These are phyloP conservation scores for Papilio xuthus DNA, from an alignment of 1,140 invertebrate species.

Conservation along the genomic window DNA sequence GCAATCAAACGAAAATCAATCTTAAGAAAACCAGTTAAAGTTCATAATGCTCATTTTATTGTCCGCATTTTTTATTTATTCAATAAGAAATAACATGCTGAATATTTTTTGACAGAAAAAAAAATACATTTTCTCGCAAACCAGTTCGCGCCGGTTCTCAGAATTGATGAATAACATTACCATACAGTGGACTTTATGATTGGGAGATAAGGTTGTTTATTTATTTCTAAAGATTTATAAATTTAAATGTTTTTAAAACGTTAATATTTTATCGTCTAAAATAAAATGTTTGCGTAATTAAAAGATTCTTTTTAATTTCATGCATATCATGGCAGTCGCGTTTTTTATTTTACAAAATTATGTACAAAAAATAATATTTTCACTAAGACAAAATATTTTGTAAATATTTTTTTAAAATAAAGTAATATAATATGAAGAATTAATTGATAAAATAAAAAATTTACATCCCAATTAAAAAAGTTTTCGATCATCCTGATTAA, in stretches of 20 bases:
- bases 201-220: conserved; percentile 6
- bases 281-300: too few species aligned
- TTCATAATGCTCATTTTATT: neutral
- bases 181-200: neutral
- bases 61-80: neutral
- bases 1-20: neutral
- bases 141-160: conserved; percentile 22
- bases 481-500: neutral
- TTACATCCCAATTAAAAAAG: neutral
- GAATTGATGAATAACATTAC: conserved; percentile 29
- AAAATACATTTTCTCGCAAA: conserved; percentile 6
- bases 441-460: too few species aligned
- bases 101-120: conserved; percentile 17
- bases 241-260: conserved; percentile 5
- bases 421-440: too few species aligned
- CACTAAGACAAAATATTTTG: too few species aligned
- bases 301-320: too few species aligned
- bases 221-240: neutral
- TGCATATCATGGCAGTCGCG: too few species aligned
- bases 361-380: neutral
- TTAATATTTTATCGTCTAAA: neutral
- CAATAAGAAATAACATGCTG: conserved; percentile 10
- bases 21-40: neutral
- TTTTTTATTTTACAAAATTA: too few species aligned
- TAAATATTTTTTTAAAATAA: too few species aligned